phyloP scores from a whole-genome alignment of 2,113 vertebrate species.

The Poeciliopsis prolifica region DNA sequence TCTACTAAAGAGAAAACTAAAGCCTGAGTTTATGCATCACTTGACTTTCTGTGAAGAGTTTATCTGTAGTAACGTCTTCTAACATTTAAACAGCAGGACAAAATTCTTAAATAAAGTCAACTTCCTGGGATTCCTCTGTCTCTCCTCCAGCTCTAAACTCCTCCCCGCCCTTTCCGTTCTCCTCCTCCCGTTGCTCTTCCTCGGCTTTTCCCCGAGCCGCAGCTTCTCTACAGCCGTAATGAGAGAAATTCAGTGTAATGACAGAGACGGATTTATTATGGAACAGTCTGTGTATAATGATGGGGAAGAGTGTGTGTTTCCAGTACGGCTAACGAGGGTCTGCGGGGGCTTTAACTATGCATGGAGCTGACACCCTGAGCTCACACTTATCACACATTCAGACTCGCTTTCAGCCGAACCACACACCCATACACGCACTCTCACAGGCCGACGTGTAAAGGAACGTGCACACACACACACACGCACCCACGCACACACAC shows the following conservation, averaged over 20 bases:
- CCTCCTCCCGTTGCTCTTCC: background rate
- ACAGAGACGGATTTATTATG: slow-evolving; percentile 62
- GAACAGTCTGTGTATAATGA: slow-evolving; percentile 63
- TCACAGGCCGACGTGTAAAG: slow-evolving; percentile 17
- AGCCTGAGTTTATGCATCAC: no score
- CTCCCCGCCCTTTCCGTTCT: slow-evolving; percentile 7
- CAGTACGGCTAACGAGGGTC: slow-evolving; percentile 65
- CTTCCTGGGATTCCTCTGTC: background rate
- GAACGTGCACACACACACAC: slow-evolving; percentile 39
- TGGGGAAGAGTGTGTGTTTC: slow-evolving; percentile 58
- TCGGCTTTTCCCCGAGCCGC: slow-evolving; percentile 24
- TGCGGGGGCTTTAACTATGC: slow-evolving; percentile 70
- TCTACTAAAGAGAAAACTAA: no score
- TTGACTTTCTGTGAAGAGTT: background rate
- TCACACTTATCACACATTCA: slow-evolving; percentile 42
- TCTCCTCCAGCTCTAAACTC: background rate
- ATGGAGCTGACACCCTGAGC: slow-evolving; percentile 63
- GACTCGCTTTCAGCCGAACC: slow-evolving; percentile 24
- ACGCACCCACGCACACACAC: slow-evolving; percentile 20
- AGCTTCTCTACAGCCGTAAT: slow-evolving; percentile 55
- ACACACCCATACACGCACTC: slow-evolving; percentile 26
- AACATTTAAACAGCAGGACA: no score
- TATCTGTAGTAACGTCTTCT: background rate
- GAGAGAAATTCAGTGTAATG: slow-evolving; percentile 56
- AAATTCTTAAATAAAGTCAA: background rate